These are phyloP conservation scores for Cetonia aurata DNA, from an alignment of 2,888 invertebrate genomes.

Conservation along the genomic window DNA sequence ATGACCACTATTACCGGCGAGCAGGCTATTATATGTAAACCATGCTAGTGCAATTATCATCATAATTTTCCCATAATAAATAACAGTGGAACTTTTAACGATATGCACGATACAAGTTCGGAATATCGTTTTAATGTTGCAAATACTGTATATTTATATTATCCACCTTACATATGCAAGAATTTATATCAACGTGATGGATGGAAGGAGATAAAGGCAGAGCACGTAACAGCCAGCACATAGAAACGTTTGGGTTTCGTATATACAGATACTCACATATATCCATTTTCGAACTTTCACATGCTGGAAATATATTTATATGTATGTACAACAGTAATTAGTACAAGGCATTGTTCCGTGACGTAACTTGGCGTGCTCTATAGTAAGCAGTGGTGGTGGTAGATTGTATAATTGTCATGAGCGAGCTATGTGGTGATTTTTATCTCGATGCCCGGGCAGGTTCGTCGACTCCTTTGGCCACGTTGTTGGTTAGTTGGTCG, in stretches of 20 bases:
- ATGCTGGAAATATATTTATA: slow-evolving; percentile 37
- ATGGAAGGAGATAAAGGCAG: no score
- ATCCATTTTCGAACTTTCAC: slow-evolving; percentile 47
- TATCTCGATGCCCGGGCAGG: slow-evolving; percentile 16
- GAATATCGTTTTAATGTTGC: no score
- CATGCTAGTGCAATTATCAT: slow-evolving; percentile 19
- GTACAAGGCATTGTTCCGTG: slow-evolving; percentile 50
- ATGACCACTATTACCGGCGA: no score
- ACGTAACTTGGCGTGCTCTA: slow-evolving; percentile 41
- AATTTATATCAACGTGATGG: no score
- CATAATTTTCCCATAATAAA: slow-evolving; percentile 36
- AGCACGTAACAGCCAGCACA: no score
- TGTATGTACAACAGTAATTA: slow-evolving; percentile 47
- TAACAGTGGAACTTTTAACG: slow-evolving; percentile 17
- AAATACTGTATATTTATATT: no score
- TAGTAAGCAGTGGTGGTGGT: slow-evolving; percentile 14
- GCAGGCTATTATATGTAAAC: no score
- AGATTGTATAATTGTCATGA: slow-evolving; percentile 44
- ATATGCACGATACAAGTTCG: no score
- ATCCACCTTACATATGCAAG: no score
- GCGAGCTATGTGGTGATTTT: slow-evolving; percentile 19
- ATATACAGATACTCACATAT: slow-evolving; percentile 12
- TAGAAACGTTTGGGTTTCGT: not conserved
- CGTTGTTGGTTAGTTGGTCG: no score
- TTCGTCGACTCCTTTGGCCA: slow-evolving; percentile 24